Evolutionary conservation across 2,888 invertebrate genomes (phyloP), one percentile per base, ranked within the genome.

Genomic region (Cylindroiulus punctatus): DNA sequence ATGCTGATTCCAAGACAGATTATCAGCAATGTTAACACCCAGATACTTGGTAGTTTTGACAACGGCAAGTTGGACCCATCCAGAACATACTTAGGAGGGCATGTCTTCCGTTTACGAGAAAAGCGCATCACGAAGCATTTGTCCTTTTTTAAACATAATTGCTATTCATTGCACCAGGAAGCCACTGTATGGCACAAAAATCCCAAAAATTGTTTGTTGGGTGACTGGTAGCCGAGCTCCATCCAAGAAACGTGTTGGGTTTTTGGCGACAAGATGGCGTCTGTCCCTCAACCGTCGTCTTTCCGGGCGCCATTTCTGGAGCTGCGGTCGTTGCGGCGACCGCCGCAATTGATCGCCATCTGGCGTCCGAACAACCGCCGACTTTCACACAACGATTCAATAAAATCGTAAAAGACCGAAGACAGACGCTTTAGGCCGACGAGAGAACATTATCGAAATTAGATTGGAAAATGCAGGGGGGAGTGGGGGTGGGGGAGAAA

Each of bases 301-400:
- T n/a, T n/a, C n/a, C n/a, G n/a, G n/a, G 4, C n/a, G 19, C 19
- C n/a, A 7, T 52, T 52, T 65, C n/a, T n/a, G 65, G 65, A n/a
- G n/a, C 10, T 19, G 65, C 65, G 26, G 65, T n/a, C 12, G 65
- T n/a, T 52, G n/a, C 52, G 10, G 22, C 57, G 57, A 22, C 5
- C 26, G 26, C 65, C 65, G 19, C 65, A 65, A 65, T 65, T 65
- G 65, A 65, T 65, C 65, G 65, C 65, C 65, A 65, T 65, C 65
- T 65, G 65, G 65, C 65, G 65, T 65, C 65, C 65, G n/a, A 65
- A 65, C 65, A 65, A 65, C 65, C 65, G 65, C 65, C 65, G 26
- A 26, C 65, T 65, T 36, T 26, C n/a, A 65, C 65, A 26, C 65
- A 65, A 65, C 65, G 26, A 65, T 65, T 26, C 65, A 65, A 65